phyloP scores from a whole-genome alignment of 2,888 invertebrate genomes.

The Campoletis raptor region DNA sequence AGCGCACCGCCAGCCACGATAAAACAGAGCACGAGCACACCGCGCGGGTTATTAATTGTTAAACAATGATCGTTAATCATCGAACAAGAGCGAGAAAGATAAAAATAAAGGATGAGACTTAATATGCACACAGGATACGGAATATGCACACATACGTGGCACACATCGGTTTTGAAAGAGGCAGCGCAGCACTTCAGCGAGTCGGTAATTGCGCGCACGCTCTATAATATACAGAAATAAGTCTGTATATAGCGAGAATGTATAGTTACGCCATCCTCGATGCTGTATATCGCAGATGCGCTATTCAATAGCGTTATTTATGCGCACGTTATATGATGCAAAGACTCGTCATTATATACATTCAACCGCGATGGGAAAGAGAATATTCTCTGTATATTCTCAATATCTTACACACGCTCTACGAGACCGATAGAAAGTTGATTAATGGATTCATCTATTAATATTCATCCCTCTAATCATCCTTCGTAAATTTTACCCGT shows the following conservation, averaged over 20 bases:
- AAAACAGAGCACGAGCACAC: slow-evolving; percentile 58
- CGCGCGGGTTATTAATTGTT: slow-evolving; percentile 70
- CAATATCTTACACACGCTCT: slow-evolving; percentile 21
- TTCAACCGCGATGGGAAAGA: slow-evolving; percentile 30
- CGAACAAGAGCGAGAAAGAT: slow-evolving; percentile 54
- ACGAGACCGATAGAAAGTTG: slow-evolving; percentile 43
- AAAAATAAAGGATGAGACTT: slow-evolving; percentile 38
- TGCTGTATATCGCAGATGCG: slow-evolving; percentile 39
- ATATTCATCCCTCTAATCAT: slow-evolving; percentile 68
- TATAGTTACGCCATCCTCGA: slow-evolving; percentile 46
- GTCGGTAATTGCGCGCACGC: slow-evolving; percentile 62
- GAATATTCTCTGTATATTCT: neutral
- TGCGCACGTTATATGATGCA: slow-evolving; percentile 62
- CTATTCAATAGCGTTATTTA: slow-evolving; percentile 68
- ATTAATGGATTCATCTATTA: slow-evolving; percentile 68
- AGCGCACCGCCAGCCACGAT: slow-evolving; percentile 48
- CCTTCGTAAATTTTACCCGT: slow-evolving; percentile 64
- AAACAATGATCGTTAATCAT: slow-evolving; percentile 74
- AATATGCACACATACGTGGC: neutral
- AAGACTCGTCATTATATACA: slow-evolving; percentile 67
- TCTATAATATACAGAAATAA: slow-evolving; percentile 37
- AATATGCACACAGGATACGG: slow-evolving; percentile 44
- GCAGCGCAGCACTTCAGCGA: slow-evolving; percentile 44
- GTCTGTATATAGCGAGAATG: slow-evolving; percentile 13
- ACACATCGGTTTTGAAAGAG: neutral